Conservation (phyloP, 2,888 invertebrate species). For the Chironomus riparius region DNA sequence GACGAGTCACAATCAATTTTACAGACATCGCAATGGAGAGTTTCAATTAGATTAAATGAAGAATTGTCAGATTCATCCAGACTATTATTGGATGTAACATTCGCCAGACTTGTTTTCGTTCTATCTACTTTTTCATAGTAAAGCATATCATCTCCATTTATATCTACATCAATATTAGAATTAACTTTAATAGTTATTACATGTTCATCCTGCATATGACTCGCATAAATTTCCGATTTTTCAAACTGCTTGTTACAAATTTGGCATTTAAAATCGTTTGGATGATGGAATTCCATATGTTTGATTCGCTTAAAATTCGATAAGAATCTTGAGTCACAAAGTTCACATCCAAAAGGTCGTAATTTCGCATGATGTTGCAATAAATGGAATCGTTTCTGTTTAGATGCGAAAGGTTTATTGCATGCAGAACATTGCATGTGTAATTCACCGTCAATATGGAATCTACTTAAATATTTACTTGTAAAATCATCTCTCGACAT, state of each 20-base stretch:
- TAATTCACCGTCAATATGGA: not conserved
- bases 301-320: not conserved
- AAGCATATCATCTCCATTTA: not conserved
- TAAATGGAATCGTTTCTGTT: not conserved
- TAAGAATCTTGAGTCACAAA: not conserved
- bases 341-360: conserved; percentile 1
- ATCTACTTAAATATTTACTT: not conserved
- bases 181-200: not conserved
- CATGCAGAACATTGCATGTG: conserved; percentile 5
- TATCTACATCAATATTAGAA: not conserved
- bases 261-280: not conserved
- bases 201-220: conserved; percentile 3
- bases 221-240: not conserved
- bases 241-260: conserved; percentile 1
- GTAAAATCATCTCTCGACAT: not conserved
- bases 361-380: not conserved
- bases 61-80: not conserved
- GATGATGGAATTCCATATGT: conserved; percentile 2
- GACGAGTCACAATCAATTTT: not conserved
- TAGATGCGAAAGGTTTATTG: not conserved
- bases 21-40: not conserved
- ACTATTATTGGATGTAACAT: not conserved
- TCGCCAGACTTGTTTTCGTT: not conserved
- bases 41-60: not conserved
- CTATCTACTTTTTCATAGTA: not conserved